Conservation (phyloP, 2,797 vertebrate species). For the Falco berigora region DNA sequence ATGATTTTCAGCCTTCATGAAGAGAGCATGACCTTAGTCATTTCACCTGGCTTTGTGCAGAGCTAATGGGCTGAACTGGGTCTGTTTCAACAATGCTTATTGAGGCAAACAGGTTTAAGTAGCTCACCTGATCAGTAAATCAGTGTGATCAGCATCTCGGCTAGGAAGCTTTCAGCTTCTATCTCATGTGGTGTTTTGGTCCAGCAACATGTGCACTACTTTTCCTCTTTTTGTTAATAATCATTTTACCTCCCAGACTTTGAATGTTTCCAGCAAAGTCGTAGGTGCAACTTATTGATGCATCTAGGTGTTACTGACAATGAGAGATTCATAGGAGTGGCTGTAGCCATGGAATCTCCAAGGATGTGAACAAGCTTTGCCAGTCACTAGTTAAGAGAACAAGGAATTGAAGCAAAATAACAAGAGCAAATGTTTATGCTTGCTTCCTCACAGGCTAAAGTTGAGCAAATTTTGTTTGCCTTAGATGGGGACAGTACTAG, state of each 20-base stretch:
- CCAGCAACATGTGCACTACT: neutral
- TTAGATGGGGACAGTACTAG: neutral
- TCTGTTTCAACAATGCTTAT: neutral
- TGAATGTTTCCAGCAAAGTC: neutral
- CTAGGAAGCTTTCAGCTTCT: neutral
- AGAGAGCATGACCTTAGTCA: neutral
- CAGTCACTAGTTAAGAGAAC: neutral
- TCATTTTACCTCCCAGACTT: neutral
- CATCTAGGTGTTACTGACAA: neutral
- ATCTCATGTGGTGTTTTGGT: neutral
- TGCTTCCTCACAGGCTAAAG: neutral
- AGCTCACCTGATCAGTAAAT: neutral
- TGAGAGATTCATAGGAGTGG: neutral
- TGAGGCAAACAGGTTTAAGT: neutral
- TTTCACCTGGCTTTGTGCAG: neutral
- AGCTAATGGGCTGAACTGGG: neutral
- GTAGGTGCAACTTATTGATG: neutral
- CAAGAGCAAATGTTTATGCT: neutral
- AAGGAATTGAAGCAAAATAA: neutral
- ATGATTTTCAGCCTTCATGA: neutral
- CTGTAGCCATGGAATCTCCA: neutral
- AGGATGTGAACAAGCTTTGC: neutral
- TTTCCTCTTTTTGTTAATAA: neutral
- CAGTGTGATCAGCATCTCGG: neutral
- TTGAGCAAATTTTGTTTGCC: neutral